Evolutionary conservation across 2,888 invertebrate genomes (phyloP).

Genomic region (Rhagonycha lutea): DNA sequence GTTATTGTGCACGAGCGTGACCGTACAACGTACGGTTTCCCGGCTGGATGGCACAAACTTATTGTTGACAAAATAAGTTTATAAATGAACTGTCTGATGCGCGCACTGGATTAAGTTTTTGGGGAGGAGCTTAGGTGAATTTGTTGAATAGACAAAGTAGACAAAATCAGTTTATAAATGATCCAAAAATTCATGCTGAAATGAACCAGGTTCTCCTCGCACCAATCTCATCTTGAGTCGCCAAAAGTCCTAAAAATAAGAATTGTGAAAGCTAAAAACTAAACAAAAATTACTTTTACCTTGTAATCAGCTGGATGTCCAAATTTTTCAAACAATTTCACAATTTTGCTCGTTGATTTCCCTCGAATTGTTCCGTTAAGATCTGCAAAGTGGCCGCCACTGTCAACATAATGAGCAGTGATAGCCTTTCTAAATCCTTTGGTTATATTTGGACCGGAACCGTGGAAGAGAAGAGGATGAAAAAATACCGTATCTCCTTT

Average conservation of each 20-base stretch:
- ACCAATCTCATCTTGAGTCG: slow-evolving; percentile 46
- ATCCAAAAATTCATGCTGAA: slow-evolving; percentile 35
- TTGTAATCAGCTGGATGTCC: background rate
- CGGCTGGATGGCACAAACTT: too few species aligned
- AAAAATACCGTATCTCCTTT: slow-evolving; percentile 87
- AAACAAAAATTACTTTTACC: background rate
- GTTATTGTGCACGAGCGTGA: too few species aligned
- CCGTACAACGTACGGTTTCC: too few species aligned
- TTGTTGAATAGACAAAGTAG: too few species aligned
- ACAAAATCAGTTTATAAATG: too few species aligned
- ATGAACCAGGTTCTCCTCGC: slow-evolving; percentile 48
- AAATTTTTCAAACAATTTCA: slow-evolving; percentile 44
- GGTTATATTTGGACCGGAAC: slow-evolving; percentile 78
- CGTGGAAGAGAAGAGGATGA: slow-evolving; percentile 82
- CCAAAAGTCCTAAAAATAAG: background rate
- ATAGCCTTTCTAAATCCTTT: slow-evolving; percentile 76
- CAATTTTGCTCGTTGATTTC: slow-evolving; percentile 63
- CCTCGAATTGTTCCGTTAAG: slow-evolving; percentile 68
- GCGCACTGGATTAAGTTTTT: too few species aligned
- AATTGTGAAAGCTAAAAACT: too few species aligned
- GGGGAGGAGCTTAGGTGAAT: too few species aligned
- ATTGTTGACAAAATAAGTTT: too few species aligned
- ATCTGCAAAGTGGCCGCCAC: slow-evolving; percentile 71
- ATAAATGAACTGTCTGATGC: too few species aligned
- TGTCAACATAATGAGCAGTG: slow-evolving; percentile 80